Conservation (phyloP, 2,797 vertebrate genomes). For the Gallinago stenura region DNA sequence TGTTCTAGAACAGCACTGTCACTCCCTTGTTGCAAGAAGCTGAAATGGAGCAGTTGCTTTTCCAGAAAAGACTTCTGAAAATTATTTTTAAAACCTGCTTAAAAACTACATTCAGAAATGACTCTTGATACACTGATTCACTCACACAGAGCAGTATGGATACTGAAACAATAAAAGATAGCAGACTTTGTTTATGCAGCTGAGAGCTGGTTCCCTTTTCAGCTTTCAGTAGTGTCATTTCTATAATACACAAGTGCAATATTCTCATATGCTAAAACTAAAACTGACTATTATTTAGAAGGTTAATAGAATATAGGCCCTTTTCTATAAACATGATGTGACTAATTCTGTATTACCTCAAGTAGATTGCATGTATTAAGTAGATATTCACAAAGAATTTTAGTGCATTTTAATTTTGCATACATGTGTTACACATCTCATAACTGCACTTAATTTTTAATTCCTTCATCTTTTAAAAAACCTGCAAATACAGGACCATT, state of each 20-base stretch:
- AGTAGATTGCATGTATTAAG: not conserved
- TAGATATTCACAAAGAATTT: not conserved
- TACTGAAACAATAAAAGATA: not conserved
- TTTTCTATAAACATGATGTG: not conserved
- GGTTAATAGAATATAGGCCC: not conserved
- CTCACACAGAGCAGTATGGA: not conserved
- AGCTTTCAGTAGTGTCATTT: not conserved
- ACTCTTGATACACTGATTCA: not conserved
- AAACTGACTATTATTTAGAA: not conserved
- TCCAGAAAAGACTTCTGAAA: not conserved
- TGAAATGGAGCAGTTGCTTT: not conserved
- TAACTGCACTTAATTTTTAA: not conserved
- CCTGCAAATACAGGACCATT: not conserved
- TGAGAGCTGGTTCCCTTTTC: not conserved
- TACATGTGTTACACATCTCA: accelerated
- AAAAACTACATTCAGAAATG: not conserved
- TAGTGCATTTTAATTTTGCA: not conserved
- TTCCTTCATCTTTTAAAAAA: not conserved
- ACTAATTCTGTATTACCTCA: not conserved
- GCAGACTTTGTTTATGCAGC: not conserved
- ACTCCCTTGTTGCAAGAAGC: accelerated
- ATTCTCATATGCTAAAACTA: not conserved
- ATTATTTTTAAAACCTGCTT: not conserved
- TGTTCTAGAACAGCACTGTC: not conserved
- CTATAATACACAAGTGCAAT: not conserved